Evolutionary conservation across 2,797 vertebrate genomes (phyloP), one percentile per base, ranked within the genome.

Genomic region (Anomalospiza imberbis): DNA sequence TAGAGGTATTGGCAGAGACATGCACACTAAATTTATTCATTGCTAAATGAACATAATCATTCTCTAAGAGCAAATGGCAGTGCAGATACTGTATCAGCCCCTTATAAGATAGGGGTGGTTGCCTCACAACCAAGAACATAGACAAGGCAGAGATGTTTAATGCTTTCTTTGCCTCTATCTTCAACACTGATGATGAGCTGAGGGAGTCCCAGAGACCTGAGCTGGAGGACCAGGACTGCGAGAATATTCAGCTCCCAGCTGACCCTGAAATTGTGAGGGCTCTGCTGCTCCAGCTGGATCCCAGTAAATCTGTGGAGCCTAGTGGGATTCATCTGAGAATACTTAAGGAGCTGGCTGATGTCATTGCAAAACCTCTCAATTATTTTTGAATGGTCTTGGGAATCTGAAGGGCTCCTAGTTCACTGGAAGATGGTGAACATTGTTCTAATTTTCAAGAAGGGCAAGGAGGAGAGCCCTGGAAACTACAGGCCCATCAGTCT

Each of bases 371-470:
- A 34, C 9, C 18, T 40, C 9, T 25, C 29, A 61, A 50, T n/a
- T 40, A 20, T 36, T 84, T 78, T 54, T 53, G 34, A 60, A 32
- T 66, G 26, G 13, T 24, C 26, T 60, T 42, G 53, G 45, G 21
- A 66, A 60, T 28, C 15, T 58, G n/a, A 18, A 77, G 45, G 24
- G 21, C 8, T 57, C 34, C 31, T 13, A 34, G 15, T 65, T 58
- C 40, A 45, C 38, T 72, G 32, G 44, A 63, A 70, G 20, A 13
- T 76, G n/a, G 15, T 0, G 1, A 58, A 40, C 0, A 0, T 42
- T 74, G 18, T 45, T 36, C 51, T 2, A 1, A 8, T 66, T 72
- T 78, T 77, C 53, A 72, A 62, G 28, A 57, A 71, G 58, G 45
- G 17, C 24, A 34, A 22, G 36, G 14, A n/a, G 44, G 36, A 71